phyloP scores from a whole-genome alignment of 2,888 invertebrate species.

The Scaptomyza cyrtandrae region DNA sequence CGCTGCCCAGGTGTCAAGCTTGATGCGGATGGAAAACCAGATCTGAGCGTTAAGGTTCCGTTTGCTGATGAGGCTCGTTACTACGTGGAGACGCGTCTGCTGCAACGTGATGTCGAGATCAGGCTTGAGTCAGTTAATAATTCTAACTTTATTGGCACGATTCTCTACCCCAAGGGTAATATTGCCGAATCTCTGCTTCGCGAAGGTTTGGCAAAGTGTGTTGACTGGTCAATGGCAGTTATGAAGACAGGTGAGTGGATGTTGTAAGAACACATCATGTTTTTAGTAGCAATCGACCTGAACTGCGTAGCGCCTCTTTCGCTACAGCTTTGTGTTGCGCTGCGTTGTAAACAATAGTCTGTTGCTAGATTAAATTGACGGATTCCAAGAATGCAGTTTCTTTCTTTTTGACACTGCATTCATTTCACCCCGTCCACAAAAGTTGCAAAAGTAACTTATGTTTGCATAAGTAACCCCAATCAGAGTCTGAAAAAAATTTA shows the following conservation, averaged over 20 bases:
- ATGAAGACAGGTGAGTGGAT: constrained; percentile 87
- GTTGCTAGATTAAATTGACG: constrained; percentile 80
- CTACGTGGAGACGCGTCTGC: constrained; percentile 95
- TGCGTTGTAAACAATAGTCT: constrained; percentile 38
- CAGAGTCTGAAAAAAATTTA: neutral
- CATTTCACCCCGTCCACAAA: constrained; percentile 84
- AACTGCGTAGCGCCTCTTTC: constrained; percentile 55
- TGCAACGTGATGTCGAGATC: constrained; percentile 96
- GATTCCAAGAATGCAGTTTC: constrained; percentile 82
- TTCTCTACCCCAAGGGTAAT: constrained; percentile 95
- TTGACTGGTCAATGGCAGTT: constrained; percentile 95
- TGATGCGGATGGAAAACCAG: constrained; percentile 89
- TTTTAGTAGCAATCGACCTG: constrained; percentile 43
- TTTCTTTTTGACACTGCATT: constrained; percentile 60
- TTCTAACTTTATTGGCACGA: constrained; percentile 96
- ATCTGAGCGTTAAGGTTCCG: constrained; percentile 88
- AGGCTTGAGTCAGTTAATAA: constrained; percentile 96
- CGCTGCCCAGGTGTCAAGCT: constrained; percentile 93
- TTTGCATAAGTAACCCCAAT: neutral
- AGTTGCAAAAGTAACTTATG: neutral
- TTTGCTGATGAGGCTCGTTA: constrained; percentile 96
- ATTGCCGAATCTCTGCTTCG: constrained; percentile 96
- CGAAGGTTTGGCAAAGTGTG: constrained; percentile 97
- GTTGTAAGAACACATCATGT: neutral
- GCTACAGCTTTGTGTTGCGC: constrained; percentile 55